phyloP scores from a whole-genome alignment of 2,797 vertebrate genomes.

The Avahi laniger region DNA sequence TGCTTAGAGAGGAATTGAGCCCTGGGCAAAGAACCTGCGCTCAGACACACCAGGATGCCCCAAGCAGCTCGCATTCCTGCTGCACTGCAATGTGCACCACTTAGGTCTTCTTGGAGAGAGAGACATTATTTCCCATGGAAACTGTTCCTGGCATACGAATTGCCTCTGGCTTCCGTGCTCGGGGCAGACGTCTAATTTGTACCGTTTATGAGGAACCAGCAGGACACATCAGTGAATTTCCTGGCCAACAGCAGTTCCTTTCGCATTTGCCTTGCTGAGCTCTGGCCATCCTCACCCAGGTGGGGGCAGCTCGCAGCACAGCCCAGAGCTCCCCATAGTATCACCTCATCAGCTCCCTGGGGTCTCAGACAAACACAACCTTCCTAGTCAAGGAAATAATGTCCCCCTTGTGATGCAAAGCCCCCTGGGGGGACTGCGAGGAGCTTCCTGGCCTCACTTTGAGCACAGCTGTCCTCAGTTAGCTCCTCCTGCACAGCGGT shows the following conservation, averaged over 20 bases:
- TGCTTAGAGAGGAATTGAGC: neutral
- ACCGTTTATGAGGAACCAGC: conserved; percentile 83
- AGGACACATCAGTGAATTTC: conserved; percentile 63
- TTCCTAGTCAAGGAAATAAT: conserved; percentile 91
- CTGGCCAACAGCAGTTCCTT: conserved; percentile 77
- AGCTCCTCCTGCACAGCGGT: conserved; percentile 75
- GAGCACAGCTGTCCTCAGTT: conserved; percentile 89
- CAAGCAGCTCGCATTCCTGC: neutral
- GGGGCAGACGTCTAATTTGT: conserved; percentile 85
- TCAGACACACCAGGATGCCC: neutral
- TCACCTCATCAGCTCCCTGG: conserved; percentile 95
- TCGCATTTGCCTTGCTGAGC: conserved; percentile 88
- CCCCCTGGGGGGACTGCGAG: conserved; percentile 82
- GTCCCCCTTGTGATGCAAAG: conserved; percentile 89
- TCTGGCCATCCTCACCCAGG: conserved; percentile 82
- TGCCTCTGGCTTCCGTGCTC: neutral
- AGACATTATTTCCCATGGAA: neutral
- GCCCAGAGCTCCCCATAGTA: conserved; percentile 90
- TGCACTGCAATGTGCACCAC: fast-evolving
- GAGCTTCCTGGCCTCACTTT: conserved; percentile 89
- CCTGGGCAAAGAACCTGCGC: neutral
- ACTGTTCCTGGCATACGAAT: neutral
- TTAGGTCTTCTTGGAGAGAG: neutral
- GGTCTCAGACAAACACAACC: conserved; percentile 92
- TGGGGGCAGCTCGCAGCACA: conserved; percentile 85